Conservation (phyloP, 2,888 invertebrate species). For the Saturnia pavonia region DNA sequence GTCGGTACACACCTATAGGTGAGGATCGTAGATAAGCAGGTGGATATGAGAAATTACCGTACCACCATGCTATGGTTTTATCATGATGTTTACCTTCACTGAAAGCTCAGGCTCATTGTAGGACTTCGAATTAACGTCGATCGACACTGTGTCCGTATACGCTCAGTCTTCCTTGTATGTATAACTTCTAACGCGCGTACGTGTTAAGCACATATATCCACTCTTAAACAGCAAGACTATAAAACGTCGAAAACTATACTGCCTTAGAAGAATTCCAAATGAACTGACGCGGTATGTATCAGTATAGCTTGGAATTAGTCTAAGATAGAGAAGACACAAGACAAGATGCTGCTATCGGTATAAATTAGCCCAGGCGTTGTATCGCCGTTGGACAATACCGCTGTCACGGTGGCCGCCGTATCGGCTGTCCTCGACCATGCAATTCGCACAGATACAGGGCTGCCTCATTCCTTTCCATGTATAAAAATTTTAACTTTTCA, state of each 20-base stretch:
- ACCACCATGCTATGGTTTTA: too few species aligned
- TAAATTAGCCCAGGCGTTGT: constrained; percentile 72
- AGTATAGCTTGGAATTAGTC: constrained; percentile 28
- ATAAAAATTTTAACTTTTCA: neutral
- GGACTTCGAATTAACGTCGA: too few species aligned
- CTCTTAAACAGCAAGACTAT: neutral
- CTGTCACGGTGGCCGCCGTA: constrained; percentile 69
- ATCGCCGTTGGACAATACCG: constrained; percentile 68
- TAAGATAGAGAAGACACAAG: constrained; percentile 51
- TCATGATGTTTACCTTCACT: too few species aligned
- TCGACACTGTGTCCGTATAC: too few species aligned
- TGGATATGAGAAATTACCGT: too few species aligned
- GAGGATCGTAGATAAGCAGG: too few species aligned
- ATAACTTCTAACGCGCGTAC: too few species aligned
- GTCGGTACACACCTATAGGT: too few species aligned
- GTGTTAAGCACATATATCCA: too few species aligned
- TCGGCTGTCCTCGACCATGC: constrained; percentile 56
- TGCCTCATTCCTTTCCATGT: constrained; percentile 15
- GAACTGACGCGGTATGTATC: neutral
- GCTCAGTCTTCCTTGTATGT: too few species aligned
- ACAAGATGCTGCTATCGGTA: constrained; percentile 65
- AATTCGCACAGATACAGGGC: constrained; percentile 48
- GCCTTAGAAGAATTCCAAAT: neutral
- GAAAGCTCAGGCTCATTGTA: too few species aligned
- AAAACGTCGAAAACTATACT: neutral